These are phyloP conservation scores for Thamnophis sirtalis DNA, from an alignment of 2,113 vertebrate species.

Conservation along the genomic window DNA sequence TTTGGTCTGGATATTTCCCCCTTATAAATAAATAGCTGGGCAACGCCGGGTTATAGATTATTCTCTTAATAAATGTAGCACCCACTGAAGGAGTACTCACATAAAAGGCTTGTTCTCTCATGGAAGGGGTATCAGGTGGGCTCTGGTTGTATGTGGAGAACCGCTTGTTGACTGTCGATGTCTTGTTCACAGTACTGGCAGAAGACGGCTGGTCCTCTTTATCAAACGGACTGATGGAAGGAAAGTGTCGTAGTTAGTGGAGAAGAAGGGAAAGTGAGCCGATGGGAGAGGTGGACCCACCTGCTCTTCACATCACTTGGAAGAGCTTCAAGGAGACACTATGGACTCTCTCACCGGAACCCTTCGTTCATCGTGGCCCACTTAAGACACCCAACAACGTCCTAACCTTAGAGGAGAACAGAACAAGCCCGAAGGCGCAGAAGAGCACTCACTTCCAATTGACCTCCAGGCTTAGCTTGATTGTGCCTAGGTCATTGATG, in stretches of 20 bases:
- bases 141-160: constrained; percentile 94
- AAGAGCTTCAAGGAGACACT: not conserved
- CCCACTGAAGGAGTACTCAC: constrained; percentile 72
- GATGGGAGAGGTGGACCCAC: not conserved
- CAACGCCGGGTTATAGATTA: no score
- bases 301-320: not conserved
- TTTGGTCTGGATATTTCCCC: no score
- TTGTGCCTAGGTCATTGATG: constrained; percentile 94
- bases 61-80: no score
- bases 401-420: not conserved
- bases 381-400: not conserved
- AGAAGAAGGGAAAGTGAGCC: constrained; percentile 16
- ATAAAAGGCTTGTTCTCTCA: constrained; percentile 96
- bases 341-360: not conserved
- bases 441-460: constrained; percentile 87
- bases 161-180: constrained; percentile 86
- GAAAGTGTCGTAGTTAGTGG: not conserved
- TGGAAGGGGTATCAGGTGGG: constrained; percentile 87
- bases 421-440: not conserved
- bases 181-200: constrained; percentile 83
- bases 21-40: no score
- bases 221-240: constrained; percentile 84
- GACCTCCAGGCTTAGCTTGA: constrained; percentile 95
- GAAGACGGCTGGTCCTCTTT: constrained; percentile 88
- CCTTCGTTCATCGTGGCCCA: not conserved